These are phyloP conservation scores for Gryllus longicercus DNA, from an alignment of 2,888 invertebrate genomes.

Conservation along the genomic window DNA sequence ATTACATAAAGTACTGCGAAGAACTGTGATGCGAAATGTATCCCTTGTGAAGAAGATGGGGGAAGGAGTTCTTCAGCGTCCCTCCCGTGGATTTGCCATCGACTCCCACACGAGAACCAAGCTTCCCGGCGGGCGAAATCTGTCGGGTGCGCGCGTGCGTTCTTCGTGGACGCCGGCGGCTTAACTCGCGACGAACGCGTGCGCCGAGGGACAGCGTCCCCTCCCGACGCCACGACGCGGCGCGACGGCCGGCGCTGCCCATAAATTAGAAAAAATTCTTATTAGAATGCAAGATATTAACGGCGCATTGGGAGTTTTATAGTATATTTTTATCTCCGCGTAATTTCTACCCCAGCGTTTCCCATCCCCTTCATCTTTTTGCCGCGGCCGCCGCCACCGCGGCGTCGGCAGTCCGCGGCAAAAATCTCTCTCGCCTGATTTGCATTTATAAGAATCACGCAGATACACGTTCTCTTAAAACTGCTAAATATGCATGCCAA, in stretches of 20 bases:
- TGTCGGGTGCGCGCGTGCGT: too few species aligned
- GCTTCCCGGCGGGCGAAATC: too few species aligned
- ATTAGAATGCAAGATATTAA: slow-evolving; percentile 9
- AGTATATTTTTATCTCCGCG: neutral
- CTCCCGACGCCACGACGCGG: neutral
- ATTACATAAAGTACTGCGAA: too few species aligned
- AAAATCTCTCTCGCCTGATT: slow-evolving; percentile 9
- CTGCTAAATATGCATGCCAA: slow-evolving; percentile 17
- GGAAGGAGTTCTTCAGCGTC: too few species aligned
- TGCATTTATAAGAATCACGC: slow-evolving; percentile 10
- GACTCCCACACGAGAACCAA: too few species aligned
- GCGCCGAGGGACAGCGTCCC: neutral
- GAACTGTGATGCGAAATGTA: too few species aligned
- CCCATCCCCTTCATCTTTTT: neutral
- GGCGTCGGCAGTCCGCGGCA: neutral
- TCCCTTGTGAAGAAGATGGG: too few species aligned
- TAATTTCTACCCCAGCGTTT: neutral
- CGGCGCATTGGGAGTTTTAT: slow-evolving; percentile 1
- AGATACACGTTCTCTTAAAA: slow-evolving; percentile 17
- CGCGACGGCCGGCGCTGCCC: slow-evolving; percentile 6
- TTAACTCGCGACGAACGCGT: too few species aligned
- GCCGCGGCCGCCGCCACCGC: too few species aligned
- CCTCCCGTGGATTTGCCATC: too few species aligned
- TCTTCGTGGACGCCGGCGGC: too few species aligned
- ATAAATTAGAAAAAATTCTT: neutral